phyloP scores from a whole-genome alignment of 64 coral and sea anemone species.

The Anthopleura sola region DNA sequence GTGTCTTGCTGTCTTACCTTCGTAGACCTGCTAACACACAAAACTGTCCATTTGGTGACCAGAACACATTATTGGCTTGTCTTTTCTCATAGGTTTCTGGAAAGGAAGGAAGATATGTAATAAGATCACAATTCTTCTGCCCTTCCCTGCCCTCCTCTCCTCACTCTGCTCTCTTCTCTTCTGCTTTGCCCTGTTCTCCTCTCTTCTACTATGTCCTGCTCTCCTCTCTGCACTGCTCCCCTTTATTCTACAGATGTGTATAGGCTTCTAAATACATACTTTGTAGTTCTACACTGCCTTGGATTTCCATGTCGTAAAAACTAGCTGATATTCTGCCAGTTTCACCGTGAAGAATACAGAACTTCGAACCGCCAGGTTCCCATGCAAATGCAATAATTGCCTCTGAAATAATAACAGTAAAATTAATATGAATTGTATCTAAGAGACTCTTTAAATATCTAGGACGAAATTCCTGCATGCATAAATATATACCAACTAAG shows the following conservation, averaged over 20 bases:
- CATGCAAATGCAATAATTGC: conserved; percentile 88
- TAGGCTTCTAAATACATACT: conserved; percentile 61
- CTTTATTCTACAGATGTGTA: neutral
- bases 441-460: too few relatives aligned
- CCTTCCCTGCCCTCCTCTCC: neutral
- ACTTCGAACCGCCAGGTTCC: conserved; percentile 87
- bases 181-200: neutral
- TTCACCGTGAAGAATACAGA: conserved; percentile 93
- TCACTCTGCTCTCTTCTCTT: neutral
- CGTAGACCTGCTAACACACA: conserved; percentile 92
- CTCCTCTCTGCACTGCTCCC: too few relatives aligned
- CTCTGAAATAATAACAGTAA: conserved; percentile 32
- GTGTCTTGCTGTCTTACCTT: conserved; percentile 49
- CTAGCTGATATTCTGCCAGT: conserved; percentile 79
- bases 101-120: neutral
- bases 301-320: conserved; percentile 88
- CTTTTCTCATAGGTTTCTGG: conserved; percentile 94
- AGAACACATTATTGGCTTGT: conserved; percentile 93
- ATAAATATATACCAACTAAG: too few relatives aligned
- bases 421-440: too few relatives aligned
- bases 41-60: conserved; percentile 97
- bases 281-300: conserved; percentile 68
- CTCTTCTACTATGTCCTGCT: neutral
- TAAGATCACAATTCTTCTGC: neutral
- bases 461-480: too few relatives aligned